Evolutionary conservation across 2,888 invertebrate species (phyloP), one percentile per base, ranked within the genome.

Genomic region (Notodonta ziczac): DNA sequence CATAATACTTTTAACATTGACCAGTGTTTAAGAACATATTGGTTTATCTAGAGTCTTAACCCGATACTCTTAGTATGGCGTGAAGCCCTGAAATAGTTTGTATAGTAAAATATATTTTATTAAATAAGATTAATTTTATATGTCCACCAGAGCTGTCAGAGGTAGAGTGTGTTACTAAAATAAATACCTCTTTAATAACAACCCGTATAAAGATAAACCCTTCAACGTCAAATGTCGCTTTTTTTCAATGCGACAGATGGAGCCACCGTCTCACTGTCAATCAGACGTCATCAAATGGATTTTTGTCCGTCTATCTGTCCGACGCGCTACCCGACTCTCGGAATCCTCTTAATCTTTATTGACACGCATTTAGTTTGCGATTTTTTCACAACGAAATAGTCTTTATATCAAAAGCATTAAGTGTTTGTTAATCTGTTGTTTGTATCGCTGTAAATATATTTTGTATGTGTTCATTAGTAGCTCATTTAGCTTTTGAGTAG

Each of bases 261-360:
- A 75, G 69, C 72, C 72, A 72, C 73, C 69, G 72, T 66, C 70
- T 67, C 73, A 57, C 76, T 75, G 87, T 87, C 87, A 83, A 82
- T 87, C 87, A 85, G 73, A 72, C 81, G 85, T 87, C 87, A 86
- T 60, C 82, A 70, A 72, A 70, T 77, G 82, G 82, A 84, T 83
- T 76, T 75, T 72, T 68, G 80, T 83, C 80, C 78, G 81, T 83
- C 81, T 52, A 82, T 80, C 83, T 78, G 78, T 81, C 83, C 82
- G 52, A 53, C n/a, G 52, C 76, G 74, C 75, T 75, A 74, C 74
- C 76, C 77, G 75, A 82, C 81, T 78, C 82, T 78, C 74, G 70
- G 80, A 80, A 82, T 81, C 78, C 80, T 74, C 80, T 83, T 87
- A 88, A 87, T 87, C 87, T 85, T 85, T 86, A 87, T 88, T 86